A percentile compares a stretch with the other conserved stretches of the same genome.
Conservation (phyloP, 2,888 invertebrate genomes). For the Glyphotaelius pellucidus region DNA sequence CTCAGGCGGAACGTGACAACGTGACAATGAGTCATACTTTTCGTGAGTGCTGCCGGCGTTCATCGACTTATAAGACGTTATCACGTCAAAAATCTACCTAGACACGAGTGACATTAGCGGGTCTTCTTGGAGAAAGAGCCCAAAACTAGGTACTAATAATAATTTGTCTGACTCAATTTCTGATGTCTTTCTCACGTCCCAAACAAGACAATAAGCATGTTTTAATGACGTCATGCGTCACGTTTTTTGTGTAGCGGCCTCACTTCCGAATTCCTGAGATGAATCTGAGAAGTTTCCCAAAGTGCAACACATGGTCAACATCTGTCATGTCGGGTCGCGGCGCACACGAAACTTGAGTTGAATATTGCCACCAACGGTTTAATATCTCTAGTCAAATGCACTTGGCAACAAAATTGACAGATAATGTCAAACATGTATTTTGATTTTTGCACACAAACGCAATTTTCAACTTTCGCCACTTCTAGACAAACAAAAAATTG, state of each 20-base stretch:
- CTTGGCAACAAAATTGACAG: background rate
- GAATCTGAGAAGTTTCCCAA: slow-evolving; percentile 24
- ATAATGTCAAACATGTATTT: background rate
- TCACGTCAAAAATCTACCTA: too few relatives aligned
- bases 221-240: slow-evolving; percentile 31
- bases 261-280: slow-evolving; percentile 41
- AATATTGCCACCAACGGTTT: background rate
- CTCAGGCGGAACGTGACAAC: too few relatives aligned
- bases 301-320: slow-evolving; percentile 29
- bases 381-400: background rate
- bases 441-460: background rate
- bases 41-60: too few relatives aligned
- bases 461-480: background rate
- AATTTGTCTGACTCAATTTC: background rate
- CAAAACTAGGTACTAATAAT: background rate
- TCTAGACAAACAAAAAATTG: background rate
- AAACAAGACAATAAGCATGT: background rate
- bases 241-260: slow-evolving; percentile 11
- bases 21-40: too few relatives aligned
- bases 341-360: background rate
- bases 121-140: background rate
- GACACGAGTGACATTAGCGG: too few relatives aligned
- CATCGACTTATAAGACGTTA: too few relatives aligned
- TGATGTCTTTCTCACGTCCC: background rate
- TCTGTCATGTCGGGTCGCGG: background rate